Evolutionary conservation across 2,888 invertebrate species (phyloP).

Genomic region (Danaus chrysippus): DNA sequence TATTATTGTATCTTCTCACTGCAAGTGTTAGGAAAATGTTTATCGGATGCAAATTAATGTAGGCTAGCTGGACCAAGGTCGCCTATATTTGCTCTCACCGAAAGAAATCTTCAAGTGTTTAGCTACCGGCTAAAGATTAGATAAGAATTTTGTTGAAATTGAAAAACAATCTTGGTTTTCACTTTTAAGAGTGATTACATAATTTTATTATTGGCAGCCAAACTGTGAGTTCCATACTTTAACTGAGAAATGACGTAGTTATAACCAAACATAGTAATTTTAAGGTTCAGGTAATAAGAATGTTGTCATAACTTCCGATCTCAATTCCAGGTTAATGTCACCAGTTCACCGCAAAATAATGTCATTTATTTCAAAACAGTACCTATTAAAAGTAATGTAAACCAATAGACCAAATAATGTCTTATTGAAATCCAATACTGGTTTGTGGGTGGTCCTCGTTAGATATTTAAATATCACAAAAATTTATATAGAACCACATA

Average conservation of each 20-base stretch:
- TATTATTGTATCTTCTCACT: constrained; percentile 14
- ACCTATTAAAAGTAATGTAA: constrained; percentile 23
- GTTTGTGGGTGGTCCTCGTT: constrained; percentile 24
- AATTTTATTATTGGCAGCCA: too few species aligned
- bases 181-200: too few species aligned
- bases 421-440: constrained; percentile 21
- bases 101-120: constrained; percentile 35
- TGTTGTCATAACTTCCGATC: constrained; percentile 5
- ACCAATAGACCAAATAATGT: constrained; percentile 15
- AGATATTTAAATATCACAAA: constrained; percentile 8
- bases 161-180: too few species aligned
- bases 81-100: constrained; percentile 33
- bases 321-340: constrained; percentile 32
- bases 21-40: constrained; percentile 14
- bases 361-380: constrained; percentile 38
- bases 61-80: constrained; percentile 31
- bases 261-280: too few species aligned
- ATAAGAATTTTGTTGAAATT: too few species aligned
- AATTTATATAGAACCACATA: background rate
- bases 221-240: too few species aligned
- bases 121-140: constrained; percentile 6
- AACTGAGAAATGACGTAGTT: too few species aligned
- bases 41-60: constrained; percentile 25
- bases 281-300: background rate
- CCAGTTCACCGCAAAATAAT: constrained; percentile 37